Evolutionary conservation across 2,888 invertebrate species (phyloP), one percentile per base, ranked within the genome.

Genomic region (Malthinus seriepunctatus): DNA sequence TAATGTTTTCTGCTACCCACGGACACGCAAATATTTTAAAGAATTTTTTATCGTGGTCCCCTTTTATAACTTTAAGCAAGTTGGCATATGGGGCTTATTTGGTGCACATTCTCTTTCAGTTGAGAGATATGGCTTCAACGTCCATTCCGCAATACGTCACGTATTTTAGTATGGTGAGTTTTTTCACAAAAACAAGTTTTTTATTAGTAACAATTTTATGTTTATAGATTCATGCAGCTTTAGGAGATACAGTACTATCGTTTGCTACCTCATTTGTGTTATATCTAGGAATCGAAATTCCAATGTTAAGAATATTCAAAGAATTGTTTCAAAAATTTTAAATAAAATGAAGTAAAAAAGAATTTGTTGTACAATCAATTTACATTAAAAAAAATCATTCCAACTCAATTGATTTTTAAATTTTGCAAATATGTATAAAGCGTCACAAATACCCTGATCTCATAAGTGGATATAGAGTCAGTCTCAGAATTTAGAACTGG

Each of bases 1-100:
- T 86, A 1, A 74, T 85, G 0, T 74, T 82, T 12, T 81, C 82
- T 37, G 82, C 84, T 52, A 80, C 81, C 1, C 79, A 83, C 58
- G 86, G 86, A 46, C 75, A 75, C 44, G 67, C 74, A 5, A 71
- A 65, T 39, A 63, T 69, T 42, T 60, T 76, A n/a, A 70, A 72
- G 38, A 69, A 80, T 79, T 79, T 83, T 55, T 71, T 86, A 4
- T 78, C 80, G 39, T 86, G 86, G 85, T 80, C 78, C 55, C 81
- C 83, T 0, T 86, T 83, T 81, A 80, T 82, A 32, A 83, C 84
- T 0, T 76, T 86, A 1, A 84, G 86, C 65, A 81, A 84, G 42
- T 76, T 87, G 34, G 78, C 83, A 0, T 87, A 86, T 68, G 84
- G 85, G 0, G 78, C 84, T 8, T 87, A 86, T 69, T 72, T 87